Conservation (phyloP, 1,140 invertebrate species). For the Polypedilum pembai region DNA sequence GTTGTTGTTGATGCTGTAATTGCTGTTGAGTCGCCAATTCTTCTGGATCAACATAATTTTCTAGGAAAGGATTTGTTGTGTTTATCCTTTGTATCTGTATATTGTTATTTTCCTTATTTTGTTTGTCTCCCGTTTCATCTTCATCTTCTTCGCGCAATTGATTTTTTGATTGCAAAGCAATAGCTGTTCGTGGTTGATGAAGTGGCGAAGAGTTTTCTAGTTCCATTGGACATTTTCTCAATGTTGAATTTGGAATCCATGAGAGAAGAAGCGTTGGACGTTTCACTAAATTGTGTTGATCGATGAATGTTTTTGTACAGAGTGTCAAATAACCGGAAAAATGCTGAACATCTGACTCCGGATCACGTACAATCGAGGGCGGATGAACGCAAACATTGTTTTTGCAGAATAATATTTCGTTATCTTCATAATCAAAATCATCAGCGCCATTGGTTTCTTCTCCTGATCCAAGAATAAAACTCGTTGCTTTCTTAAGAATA, state of each 20-base stretch:
- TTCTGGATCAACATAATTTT: slow-evolving; percentile 27
- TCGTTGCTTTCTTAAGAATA: slow-evolving; percentile 66
- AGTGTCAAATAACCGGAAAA: slow-evolving; percentile 88
- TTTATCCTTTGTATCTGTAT: slow-evolving; percentile 10
- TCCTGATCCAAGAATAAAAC: slow-evolving; percentile 62
- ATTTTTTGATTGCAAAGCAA: neutral
- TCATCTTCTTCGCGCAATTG: slow-evolving; percentile 15
- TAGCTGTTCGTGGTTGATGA: neutral
- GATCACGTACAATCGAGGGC: slow-evolving; percentile 61
- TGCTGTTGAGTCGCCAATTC: neutral
- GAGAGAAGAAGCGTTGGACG: slow-evolving; percentile 78
- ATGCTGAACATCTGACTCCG: slow-evolving; percentile 74
- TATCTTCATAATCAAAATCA: slow-evolving; percentile 61
- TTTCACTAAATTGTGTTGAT: slow-evolving; percentile 61
- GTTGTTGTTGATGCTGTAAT: neutral
- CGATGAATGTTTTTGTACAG: slow-evolving; percentile 62
- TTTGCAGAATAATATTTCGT: slow-evolving; percentile 77
- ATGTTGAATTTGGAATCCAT: slow-evolving; percentile 86
- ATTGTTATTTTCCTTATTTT: neutral
- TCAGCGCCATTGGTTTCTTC: slow-evolving; percentile 53
- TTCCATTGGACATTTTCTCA: slow-evolving; percentile 76
- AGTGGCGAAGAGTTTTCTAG: slow-evolving; percentile 52
- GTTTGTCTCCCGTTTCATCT: neutral
- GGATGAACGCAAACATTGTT: slow-evolving; percentile 97
- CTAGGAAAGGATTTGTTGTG: slow-evolving; percentile 31